Evolutionary conservation across 1,140 invertebrate genomes (phyloP).

Genomic region (Zaprionus inermis): DNA sequence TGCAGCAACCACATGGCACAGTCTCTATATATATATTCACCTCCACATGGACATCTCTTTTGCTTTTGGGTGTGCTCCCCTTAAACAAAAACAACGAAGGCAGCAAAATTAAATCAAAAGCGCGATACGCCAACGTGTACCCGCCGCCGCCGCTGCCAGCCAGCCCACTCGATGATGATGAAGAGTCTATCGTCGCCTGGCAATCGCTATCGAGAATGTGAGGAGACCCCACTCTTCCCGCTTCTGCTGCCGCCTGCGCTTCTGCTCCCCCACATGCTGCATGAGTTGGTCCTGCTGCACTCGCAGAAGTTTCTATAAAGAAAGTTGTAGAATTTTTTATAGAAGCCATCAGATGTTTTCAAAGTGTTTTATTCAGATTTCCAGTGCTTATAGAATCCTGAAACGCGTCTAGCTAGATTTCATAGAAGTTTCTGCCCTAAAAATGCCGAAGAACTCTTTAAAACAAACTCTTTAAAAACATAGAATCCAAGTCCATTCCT

Average conservation of each 20-base stretch:
- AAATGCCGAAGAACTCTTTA: too few species aligned
- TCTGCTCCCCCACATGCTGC: background rate
- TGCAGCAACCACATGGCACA: conserved; percentile 17
- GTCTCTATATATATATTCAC: conserved; percentile 18
- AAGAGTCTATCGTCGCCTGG: conserved; percentile 60
- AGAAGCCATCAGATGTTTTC: background rate
- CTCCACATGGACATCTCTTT: conserved; percentile 71
- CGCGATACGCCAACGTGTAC: conserved; percentile 75
- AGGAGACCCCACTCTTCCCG: too few species aligned
- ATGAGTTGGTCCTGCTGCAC: conserved; percentile 20
- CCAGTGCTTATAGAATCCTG: background rate
- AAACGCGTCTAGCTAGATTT: too few species aligned
- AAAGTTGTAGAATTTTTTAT: background rate
- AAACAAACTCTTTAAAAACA: too few species aligned
- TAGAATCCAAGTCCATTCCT: too few species aligned
- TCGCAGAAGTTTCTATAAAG: background rate
- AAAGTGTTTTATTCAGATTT: background rate
- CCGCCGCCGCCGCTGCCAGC: conserved; percentile 34
- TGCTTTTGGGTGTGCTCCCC: conserved; percentile 40
- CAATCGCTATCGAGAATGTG: conserved; percentile 43
- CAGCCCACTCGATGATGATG: conserved; percentile 65
- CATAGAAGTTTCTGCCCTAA: too few species aligned
- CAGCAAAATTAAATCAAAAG: conserved; percentile 79
- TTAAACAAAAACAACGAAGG: conserved; percentile 41
- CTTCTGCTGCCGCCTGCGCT: background rate